Percentiles rank a stretch among this genome's conserved stretches.
These are phyloP conservation scores for Psilopogon haemacephalus DNA, from an alignment of 2,113 vertebrate species.

Conservation along the genomic window DNA sequence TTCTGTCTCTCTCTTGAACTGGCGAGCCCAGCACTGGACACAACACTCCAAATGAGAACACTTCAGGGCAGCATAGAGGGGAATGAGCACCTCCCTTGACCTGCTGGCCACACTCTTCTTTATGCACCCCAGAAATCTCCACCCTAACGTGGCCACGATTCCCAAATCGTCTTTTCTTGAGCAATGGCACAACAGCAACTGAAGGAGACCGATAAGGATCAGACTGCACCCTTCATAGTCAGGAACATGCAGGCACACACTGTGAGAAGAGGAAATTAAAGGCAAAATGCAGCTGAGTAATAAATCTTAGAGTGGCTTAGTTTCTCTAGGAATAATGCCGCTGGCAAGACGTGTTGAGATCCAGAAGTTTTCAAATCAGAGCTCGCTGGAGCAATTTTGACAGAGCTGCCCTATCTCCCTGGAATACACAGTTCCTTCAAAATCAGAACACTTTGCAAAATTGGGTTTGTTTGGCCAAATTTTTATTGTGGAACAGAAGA, in stretches of 20 bases:
- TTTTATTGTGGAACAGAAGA: constrained; percentile 31
- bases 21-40: too few relatives aligned
- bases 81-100: too few relatives aligned
- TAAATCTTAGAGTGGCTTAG: constrained; percentile 52
- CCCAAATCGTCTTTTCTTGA: neutral
- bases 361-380: constrained; percentile 40
- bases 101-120: too few relatives aligned
- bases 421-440: constrained; percentile 16
- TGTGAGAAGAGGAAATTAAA: constrained; percentile 65
- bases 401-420: neutral
- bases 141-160: neutral
- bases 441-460: constrained; percentile 6
- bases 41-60: too few relatives aligned
- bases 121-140: neutral
- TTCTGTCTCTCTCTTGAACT: too few relatives aligned
- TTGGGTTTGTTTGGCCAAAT: constrained; percentile 1
- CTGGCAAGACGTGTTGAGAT: constrained; percentile 51
- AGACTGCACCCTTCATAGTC: constrained; percentile 39
- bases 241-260: constrained; percentile 45
- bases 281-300: constrained; percentile 55
- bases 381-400: constrained; percentile 4
- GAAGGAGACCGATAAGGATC: constrained; percentile 48
- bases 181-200: neutral
- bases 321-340: constrained; percentile 65
- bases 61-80: too few relatives aligned